Conservation (phyloP, 2,113 vertebrate genomes). For the Coracopsis vasa region DNA sequence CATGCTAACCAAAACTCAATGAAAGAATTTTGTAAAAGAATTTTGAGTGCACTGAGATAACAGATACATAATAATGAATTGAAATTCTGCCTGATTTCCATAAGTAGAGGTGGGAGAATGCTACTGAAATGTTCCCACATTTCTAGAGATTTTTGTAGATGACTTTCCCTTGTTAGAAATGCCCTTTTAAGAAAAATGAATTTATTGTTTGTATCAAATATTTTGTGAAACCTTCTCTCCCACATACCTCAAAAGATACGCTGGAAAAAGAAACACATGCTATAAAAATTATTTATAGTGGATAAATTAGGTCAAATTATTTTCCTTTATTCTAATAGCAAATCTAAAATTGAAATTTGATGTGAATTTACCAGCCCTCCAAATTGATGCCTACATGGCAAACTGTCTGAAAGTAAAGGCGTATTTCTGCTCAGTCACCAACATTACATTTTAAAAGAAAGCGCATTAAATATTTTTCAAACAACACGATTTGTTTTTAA, state of each 20-base stretch:
- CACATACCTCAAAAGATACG: accelerated
- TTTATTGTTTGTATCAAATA: background rate
- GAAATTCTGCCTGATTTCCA: background rate
- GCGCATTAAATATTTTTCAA: background rate
- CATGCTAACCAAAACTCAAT: background rate
- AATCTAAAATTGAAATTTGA: background rate
- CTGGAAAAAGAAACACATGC: background rate
- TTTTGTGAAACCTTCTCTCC: background rate
- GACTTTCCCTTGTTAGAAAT: background rate
- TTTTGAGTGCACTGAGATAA: background rate
- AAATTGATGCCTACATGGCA: background rate
- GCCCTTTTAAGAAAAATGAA: background rate
- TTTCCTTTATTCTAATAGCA: background rate
- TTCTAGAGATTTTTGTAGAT: background rate
- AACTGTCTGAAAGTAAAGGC: background rate
- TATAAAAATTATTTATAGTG: background rate
- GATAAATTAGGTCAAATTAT: background rate
- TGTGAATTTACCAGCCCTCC: background rate
- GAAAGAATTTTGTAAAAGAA: background rate
- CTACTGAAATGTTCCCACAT: background rate
- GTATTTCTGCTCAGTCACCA: background rate
- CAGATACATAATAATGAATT: accelerated
- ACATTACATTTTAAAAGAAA: background rate
- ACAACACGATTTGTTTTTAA: background rate
- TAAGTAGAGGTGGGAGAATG: background rate